Base-by-base conservation (phyloP, 2,888 invertebrate species). In the Notodonta ziczac region DNA sequence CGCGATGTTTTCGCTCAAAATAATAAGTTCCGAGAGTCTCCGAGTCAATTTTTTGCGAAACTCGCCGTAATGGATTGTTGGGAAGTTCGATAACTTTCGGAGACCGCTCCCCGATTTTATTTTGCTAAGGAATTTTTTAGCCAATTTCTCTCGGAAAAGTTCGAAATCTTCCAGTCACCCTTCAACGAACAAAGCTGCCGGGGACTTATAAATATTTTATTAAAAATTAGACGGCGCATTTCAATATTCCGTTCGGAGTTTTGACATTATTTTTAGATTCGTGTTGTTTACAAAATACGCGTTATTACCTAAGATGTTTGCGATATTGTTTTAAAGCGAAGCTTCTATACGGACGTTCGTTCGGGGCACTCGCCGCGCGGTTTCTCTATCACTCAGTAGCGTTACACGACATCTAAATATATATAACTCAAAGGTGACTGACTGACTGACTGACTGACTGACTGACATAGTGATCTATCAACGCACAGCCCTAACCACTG, bases 21-120 rank as follows among this genome's bases (percentile, higher is more conserved):
- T 92, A 93, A 93, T 92, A 93, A 92, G 88, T 91, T 89, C 86
- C 84, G 76, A 81, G 78, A 77, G 78, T 81, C 71, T 75, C 72
- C 64, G 86, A 91, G 88, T 88, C 78, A 88, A 86, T 91, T 92
- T 93, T 92, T 92, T 89, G 86, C 89, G 84, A 90, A 91, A 92
- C 90, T 90, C 87, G 86, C 91, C 91, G 92, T 93, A 92, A 93
- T 93, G 91, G 93, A 91, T 93, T 93, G 92, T 92, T 90, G 90
- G 88, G 74, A 91, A 92, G 81, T 93, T 91, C 89, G 89, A 93
- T 92, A 93, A 93, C 89, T 93, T 92, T 91, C 89, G 93, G 93
- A 93, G 91, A 90, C 88, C 85, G 90, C 89, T 91, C 89, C 87
- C 88, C 88, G 91, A 90, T 91, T 91, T 91, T 90, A 91, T 91